phyloP scores from a whole-genome alignment of 2,797 vertebrate species.

The Sphenodon punctatus region DNA sequence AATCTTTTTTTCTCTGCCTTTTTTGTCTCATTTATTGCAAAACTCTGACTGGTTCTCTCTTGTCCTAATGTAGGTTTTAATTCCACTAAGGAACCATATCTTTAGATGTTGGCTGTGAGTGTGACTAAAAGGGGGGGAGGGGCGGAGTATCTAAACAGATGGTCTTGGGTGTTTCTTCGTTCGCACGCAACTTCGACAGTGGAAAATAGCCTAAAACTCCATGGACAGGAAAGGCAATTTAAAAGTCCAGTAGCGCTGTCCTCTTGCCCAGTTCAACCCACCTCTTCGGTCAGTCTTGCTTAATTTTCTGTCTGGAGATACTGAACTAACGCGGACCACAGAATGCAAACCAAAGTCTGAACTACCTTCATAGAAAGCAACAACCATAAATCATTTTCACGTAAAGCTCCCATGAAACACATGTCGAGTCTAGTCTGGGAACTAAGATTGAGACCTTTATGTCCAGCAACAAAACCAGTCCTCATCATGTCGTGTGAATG shows the following conservation, averaged over 20 bases:
- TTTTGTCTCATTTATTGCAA: fast-evolving
- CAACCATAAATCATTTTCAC: background rate
- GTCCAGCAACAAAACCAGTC: slow-evolving; percentile 53
- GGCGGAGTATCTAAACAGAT: slow-evolving; percentile 60
- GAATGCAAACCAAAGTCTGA: slow-evolving; percentile 42
- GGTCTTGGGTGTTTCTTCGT: slow-evolving; percentile 22
- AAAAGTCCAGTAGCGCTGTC: slow-evolving; percentile 18
- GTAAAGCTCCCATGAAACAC: slow-evolving; percentile 36
- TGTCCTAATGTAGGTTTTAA: background rate
- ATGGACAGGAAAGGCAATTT: slow-evolving; percentile 41
- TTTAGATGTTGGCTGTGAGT: slow-evolving; percentile 10
- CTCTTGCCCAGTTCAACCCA: slow-evolving; percentile 6
- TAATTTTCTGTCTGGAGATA: slow-evolving; percentile 18
- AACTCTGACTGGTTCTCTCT: background rate
- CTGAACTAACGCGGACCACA: slow-evolving; percentile 30
- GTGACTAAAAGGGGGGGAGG: slow-evolving; percentile 22
- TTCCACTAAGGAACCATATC: background rate
- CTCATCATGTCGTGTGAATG: slow-evolving; percentile 6
- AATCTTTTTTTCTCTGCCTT: background rate
- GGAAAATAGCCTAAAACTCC: slow-evolving; percentile 47
- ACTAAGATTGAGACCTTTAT: slow-evolving; percentile 12
- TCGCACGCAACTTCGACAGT: slow-evolving; percentile 20
- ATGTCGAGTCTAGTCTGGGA: slow-evolving; percentile 42
- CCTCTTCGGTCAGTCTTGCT: background rate
- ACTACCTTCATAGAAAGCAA: background rate